phyloP scores from a whole-genome alignment of 2,113 vertebrate genomes.

The Chamaea fasciata region DNA sequence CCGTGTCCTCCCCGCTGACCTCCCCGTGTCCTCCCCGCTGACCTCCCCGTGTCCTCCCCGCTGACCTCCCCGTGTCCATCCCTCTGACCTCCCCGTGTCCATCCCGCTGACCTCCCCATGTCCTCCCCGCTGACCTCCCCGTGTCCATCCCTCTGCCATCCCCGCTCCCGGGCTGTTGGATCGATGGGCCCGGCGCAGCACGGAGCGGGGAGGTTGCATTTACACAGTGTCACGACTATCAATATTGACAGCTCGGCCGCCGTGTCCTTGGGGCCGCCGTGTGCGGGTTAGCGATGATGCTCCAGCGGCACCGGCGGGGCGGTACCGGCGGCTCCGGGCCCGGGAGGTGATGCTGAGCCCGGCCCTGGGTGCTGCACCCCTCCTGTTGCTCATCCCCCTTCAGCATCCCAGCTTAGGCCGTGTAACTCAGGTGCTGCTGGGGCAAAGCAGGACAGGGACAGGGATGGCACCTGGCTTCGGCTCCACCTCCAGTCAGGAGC shows the following conservation, averaged over 20 bases:
- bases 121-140: background rate
- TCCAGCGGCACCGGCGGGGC: background rate
- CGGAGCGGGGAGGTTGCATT: background rate
- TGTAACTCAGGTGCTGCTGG: accelerated
- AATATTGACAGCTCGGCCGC: background rate
- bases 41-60: too few species aligned
- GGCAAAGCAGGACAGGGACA: background rate
- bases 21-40: too few species aligned
- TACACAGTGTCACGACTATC: background rate
- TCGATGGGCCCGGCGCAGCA: background rate
- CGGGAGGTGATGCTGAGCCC: background rate
- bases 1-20: too few species aligned
- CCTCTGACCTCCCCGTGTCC: background rate
- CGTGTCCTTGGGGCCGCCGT: background rate
- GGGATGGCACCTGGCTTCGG: background rate
- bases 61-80: too few species aligned
- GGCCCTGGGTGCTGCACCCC: background rate
- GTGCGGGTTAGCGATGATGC: background rate
- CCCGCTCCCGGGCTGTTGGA: background rate
- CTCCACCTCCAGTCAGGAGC: accelerated
- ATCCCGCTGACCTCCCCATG: background rate
- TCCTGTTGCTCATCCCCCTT: accelerated
- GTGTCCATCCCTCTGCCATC: background rate
- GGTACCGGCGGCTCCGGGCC: accelerated
- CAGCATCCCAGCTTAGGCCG: accelerated